A percentile compares a stretch with the other conserved stretches of the same genome.
Conservation (phyloP, 1,140 invertebrate species). For the Drosophila repleta region DNA sequence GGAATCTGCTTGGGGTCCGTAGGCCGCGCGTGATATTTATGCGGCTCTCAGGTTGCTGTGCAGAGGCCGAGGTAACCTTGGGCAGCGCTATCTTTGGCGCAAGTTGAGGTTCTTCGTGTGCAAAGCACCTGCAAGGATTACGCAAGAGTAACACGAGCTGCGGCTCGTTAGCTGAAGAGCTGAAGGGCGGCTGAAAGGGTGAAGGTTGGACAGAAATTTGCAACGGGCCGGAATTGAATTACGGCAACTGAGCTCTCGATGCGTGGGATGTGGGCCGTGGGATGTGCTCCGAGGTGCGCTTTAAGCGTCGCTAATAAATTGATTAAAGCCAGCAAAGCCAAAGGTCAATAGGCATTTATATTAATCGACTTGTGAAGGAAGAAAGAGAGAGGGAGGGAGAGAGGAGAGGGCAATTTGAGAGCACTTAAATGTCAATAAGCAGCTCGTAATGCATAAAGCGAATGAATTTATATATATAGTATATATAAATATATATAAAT, state of each 20-base stretch:
- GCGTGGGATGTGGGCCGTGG: conserved; percentile 18
- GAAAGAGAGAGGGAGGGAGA: neutral
- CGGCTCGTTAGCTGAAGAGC: conserved; percentile 41
- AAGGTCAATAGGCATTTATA: conserved; percentile 7
- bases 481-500: conserved; percentile 37
- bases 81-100: neutral
- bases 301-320: conserved; percentile 22
- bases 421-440: conserved; percentile 30
- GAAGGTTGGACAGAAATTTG: conserved; percentile 41
- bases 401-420: conserved; percentile 21
- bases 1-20: no score
- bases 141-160: conserved; percentile 53
- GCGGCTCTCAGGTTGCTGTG: neutral
- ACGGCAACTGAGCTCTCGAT: conserved; percentile 22
- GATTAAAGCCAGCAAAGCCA: conserved; percentile 4
- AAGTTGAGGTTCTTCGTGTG: no score
- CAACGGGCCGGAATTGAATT: conserved; percentile 43
- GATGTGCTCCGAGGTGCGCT: conserved; percentile 10
- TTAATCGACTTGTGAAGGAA: conserved; percentile 8
- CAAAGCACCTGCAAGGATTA: conserved; percentile 23
- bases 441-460: conserved; percentile 45
- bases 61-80: neutral
- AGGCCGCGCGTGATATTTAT: no score
- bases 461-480: conserved; percentile 37
- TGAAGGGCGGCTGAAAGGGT: conserved; percentile 7